Percentiles rank a stretch among this genome's conserved stretches.
Evolutionary conservation across 2,888 invertebrate species (phyloP).

Genomic region (Diplazon laetatorius): DNA sequence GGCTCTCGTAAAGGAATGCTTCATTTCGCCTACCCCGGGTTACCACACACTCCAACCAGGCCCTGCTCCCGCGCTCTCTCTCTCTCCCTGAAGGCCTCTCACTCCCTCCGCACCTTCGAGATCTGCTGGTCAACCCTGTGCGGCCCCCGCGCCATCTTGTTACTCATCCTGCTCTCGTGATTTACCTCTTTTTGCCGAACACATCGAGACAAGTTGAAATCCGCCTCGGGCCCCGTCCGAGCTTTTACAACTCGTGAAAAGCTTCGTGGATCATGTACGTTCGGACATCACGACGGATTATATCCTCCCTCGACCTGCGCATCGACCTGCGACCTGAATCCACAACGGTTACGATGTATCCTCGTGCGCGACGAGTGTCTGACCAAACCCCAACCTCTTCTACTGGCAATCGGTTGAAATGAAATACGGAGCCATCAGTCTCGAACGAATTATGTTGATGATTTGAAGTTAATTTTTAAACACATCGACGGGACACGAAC

Average conservation of each 20-base stretch:
- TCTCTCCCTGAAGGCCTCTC: neutral
- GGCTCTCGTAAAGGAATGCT: constrained; percentile 83
- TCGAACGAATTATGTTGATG: constrained; percentile 57
- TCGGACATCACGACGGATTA: constrained; percentile 41
- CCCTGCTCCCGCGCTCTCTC: constrained; percentile 25
- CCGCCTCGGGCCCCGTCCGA: constrained; percentile 38
- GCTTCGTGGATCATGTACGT: constrained; percentile 41
- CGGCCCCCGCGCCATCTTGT: too few relatives aligned
- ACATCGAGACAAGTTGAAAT: constrained; percentile 59
- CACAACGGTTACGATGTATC: neutral
- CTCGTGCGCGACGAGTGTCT: neutral
- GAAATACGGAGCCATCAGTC: constrained; percentile 28
- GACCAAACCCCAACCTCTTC: neutral
- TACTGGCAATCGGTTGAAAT: neutral
- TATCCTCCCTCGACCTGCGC: constrained; percentile 6
- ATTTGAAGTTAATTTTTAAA: constrained; percentile 76
- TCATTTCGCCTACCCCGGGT: constrained; percentile 78
- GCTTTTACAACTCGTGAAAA: constrained; percentile 57
- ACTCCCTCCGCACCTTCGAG: constrained; percentile 26
- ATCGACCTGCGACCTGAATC: neutral
- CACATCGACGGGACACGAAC: constrained; percentile 68
- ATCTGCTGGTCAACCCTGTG: constrained; percentile 52
- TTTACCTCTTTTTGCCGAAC: constrained; percentile 43
- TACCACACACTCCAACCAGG: constrained; percentile 48
- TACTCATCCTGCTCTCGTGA: constrained; percentile 32